Conservation (phyloP, 2,113 vertebrate species). For the Gasterosteus nipponicus region DNA sequence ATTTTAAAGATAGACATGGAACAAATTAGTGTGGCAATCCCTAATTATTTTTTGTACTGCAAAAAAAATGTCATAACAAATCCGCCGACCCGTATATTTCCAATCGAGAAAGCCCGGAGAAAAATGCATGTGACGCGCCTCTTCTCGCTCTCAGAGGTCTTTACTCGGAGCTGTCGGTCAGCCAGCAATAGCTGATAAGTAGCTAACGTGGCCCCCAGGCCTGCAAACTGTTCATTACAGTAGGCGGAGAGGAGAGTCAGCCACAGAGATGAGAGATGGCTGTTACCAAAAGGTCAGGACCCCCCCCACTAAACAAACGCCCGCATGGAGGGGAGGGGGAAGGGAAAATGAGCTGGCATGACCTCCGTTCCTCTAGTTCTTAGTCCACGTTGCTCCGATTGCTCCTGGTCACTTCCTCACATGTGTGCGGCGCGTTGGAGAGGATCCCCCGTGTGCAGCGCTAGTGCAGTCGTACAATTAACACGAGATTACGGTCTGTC, state of each 20-base stretch:
- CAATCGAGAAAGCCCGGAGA: background rate
- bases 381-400: slow-evolving; percentile 40
- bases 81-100: background rate
- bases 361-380: slow-evolving; percentile 45
- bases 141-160: slow-evolving; percentile 35
- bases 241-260: slow-evolving; percentile 41
- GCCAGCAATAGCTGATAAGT: slow-evolving; percentile 57
- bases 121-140: slow-evolving; percentile 19
- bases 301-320: slow-evolving; percentile 50
- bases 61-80: slow-evolving; percentile 11
- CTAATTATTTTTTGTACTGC: slow-evolving; percentile 21
- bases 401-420: slow-evolving; percentile 52
- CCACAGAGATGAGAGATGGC: slow-evolving; percentile 48
- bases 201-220: slow-evolving; percentile 52
- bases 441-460: background rate
- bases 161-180: slow-evolving; percentile 46
- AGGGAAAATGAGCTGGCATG: slow-evolving; percentile 25
- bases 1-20: slow-evolving; percentile 1
- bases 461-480: slow-evolving; percentile 8
- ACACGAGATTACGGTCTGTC: slow-evolving; percentile 11
- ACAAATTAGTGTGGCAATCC: slow-evolving; percentile 20
- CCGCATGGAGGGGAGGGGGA: slow-evolving; percentile 5
- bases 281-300: slow-evolving; percentile 70
- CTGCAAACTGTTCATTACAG: slow-evolving; percentile 60
- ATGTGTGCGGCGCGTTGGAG: slow-evolving; percentile 26